A percentile compares a stretch with the other conserved stretches of the same genome.
Conservation (phyloP, 2,113 vertebrate genomes). For the Alexandromys fortis region DNA sequence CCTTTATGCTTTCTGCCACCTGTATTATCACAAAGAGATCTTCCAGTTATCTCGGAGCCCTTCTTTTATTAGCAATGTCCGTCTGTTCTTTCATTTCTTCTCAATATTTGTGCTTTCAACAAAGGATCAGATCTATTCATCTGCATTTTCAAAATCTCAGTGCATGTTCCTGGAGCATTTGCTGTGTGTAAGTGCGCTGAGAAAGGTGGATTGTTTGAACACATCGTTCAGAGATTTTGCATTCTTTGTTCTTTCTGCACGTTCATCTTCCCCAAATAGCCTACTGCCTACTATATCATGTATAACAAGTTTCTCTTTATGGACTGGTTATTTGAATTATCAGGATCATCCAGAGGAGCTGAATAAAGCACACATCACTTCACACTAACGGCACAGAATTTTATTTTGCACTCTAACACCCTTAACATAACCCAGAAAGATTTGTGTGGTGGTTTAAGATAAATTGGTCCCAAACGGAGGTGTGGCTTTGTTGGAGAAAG, state of each 20-base stretch:
- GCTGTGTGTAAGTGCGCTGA: background rate
- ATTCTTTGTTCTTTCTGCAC: background rate
- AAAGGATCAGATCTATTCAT: background rate
- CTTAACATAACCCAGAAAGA: background rate
- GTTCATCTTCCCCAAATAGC: too few relatives aligned
- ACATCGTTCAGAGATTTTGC: background rate
- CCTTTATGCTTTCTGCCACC: background rate
- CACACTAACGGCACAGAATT: background rate
- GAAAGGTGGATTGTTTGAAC: background rate
- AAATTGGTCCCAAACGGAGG: background rate
- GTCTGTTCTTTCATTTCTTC: background rate
- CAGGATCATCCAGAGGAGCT: background rate
- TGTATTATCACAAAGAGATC: background rate
- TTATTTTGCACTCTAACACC: background rate
- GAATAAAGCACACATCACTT: background rate
- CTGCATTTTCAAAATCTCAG: background rate
- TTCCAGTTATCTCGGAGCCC: background rate
- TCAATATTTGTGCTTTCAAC: background rate
- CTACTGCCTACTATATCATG: background rate
- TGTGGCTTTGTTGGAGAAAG: background rate
- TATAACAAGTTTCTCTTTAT: background rate
- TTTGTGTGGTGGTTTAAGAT: background rate
- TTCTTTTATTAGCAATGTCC: background rate
- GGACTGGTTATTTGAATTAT: background rate
- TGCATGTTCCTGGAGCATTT: background rate